Base-by-base conservation (phyloP, 37 sponge, comb jelly and placozoan genomes). In the Dysidea cf. avara region DNA sequence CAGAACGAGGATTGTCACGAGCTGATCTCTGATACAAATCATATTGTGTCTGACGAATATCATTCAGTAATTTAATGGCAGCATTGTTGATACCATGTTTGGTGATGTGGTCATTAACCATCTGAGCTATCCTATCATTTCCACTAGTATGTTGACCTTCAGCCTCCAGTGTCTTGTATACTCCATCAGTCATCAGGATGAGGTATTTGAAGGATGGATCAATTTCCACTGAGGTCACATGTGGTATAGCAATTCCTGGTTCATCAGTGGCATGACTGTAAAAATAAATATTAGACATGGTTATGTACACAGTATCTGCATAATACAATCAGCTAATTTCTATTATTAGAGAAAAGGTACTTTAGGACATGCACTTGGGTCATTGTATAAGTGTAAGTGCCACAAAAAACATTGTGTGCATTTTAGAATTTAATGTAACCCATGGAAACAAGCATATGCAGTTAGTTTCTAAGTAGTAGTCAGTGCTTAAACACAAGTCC, bases 171-270 rank as follows among this genome's bases (percentile, higher is more conserved):
- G 72, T 79, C 66, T 93, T 88, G 69, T 93, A 93, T 13, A 93
- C 79, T 17, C 94, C 94, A 66, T 89, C 91, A 36, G 87, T 64
- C 94, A 93, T 93, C 9, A 93, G 66, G 6, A 93, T 56, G 30
- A 93, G 40, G 66, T 86, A 93, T 26, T 47, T 56, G 70, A 74
- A 75, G 22, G 74, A 22, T 7, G 31, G 21, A 33, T 79, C 64
- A 7, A 76, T 68, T 11, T 48, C 21, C 13, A 37, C 28, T 39
- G 34, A 39, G 12, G 43, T 84, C 1, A 92, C 55, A 53, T 56
- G 52, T 17, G 93, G 93, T 9, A 50, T 58, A 53, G 81, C 80
- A 35, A 53, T 84, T 17, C 87, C 93, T 55, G 85, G 85, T 7
- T 57, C 73, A 24, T 39, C 72, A 28, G 35, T 81, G 30, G 86